Evolutionary conservation across 2,113 vertebrate species (phyloP).

Genomic region (Xenopus laevis): DNA sequence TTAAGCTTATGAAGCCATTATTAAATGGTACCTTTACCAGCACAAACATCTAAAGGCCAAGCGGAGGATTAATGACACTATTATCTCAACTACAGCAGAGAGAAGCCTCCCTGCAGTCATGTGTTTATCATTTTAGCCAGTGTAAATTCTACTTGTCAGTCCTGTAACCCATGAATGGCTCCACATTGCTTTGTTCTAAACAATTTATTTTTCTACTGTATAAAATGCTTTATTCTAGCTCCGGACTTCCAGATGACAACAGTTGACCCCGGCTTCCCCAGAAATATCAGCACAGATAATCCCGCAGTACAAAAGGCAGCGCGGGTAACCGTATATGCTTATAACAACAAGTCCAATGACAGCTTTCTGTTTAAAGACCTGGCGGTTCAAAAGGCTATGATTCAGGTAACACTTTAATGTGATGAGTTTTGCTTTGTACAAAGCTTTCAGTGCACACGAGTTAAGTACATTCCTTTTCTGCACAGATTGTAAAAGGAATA

Average conservation of each 20-base stretch:
- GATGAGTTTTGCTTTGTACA: background rate
- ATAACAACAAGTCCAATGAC: slow-evolving; percentile 68
- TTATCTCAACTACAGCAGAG: background rate
- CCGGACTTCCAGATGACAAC: slow-evolving; percentile 5
- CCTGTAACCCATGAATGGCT: background rate
- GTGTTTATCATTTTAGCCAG: background rate
- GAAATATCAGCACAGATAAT: slow-evolving; percentile 49
- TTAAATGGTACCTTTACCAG: too few species aligned
- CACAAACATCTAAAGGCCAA: too few species aligned
- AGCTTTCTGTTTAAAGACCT: slow-evolving; percentile 66
- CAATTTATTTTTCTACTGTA: background rate
- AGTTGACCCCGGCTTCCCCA: slow-evolving; percentile 58
- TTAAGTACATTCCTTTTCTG: background rate
- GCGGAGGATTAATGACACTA: background rate
- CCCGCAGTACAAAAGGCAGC: slow-evolving; percentile 56
- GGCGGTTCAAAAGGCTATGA: slow-evolving; percentile 57
- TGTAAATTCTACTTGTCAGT: background rate
- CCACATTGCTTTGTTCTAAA: background rate
- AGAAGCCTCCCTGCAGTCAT: background rate
- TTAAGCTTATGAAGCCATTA: too few species aligned
- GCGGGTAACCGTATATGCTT: slow-evolving; percentile 61
- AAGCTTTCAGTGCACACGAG: background rate
- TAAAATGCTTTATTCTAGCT: slow-evolving; percentile 43
- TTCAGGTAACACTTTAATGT: slow-evolving; percentile 59
- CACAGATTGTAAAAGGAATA: slow-evolving; percentile 66